Base-by-base conservation (phyloP, 2,797 vertebrate species). In the Austrolebias charrua region DNA sequence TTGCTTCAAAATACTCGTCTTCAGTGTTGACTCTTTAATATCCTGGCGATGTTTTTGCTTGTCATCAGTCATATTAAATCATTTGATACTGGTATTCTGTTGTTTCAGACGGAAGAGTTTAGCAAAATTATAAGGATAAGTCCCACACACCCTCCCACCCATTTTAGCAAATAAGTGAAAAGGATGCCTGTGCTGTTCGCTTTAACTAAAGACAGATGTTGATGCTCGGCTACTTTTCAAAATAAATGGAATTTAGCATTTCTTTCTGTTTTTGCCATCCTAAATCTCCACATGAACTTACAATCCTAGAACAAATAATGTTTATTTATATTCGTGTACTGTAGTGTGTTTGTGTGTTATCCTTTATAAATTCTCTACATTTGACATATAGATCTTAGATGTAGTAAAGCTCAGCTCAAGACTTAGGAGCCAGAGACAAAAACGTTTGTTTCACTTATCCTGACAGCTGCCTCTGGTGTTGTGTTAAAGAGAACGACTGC, bases 191-290 rank as follows among this genome's bases (percentile, higher is more conserved):
- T 84, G 62, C 83, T 89, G 76, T 73, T 75, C 74, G 69, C 80
- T 77, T 47, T 89, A 90, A 92, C 83, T 81, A 83, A 89, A 91
- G 87, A 86, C 89, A 89, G 87, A 90, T 89, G 87, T 82, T 86
- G 84, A 88, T 84, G 83, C 74, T 86, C 77, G 76, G 68, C 72
- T 63, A 80, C 80, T 84, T 83, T 81, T 80, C 80, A 84, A 86
- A 87, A 84, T 81, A 85, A 82, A 84, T 73, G 77, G 86, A 83
- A 86, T 86, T 86, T 70, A 72, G 71, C 73, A 71, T 60, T 80
- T 76, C 69, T 66, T 71, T 14, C 14, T 80, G 69, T 86, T 79
- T 83, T 81, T 50, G 66, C 75, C 77, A 57, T 75, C 86, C 80
- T 81, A 28, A 55, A 66, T 65, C 50, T 65, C 63, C 57, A 56